A percentile compares a stretch with the other conserved stretches of the same genome.
Conservation (phyloP, 2,888 invertebrate genomes). For the Chloroclystis v-ata region DNA sequence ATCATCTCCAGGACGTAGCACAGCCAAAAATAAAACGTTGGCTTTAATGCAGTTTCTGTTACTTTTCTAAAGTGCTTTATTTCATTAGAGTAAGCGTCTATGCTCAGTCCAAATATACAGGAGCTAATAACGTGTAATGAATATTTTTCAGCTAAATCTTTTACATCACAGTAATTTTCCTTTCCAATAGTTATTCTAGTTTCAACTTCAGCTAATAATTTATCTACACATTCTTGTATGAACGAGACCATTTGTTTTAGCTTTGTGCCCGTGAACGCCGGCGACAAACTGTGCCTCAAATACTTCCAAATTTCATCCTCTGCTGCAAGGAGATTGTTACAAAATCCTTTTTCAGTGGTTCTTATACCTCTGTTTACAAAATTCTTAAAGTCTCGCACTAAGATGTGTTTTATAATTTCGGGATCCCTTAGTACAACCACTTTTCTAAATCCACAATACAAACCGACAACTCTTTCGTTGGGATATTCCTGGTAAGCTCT, state of each 20-base stretch:
- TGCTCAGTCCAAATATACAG: conserved; percentile 17
- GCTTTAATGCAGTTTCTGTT: conserved; percentile 6
- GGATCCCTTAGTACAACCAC: conserved; percentile 38
- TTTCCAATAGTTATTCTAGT: conserved; percentile 13
- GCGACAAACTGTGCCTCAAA: conserved; percentile 41
- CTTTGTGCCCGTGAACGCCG: conserved; percentile 40
- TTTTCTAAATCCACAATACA: conserved; percentile 35
- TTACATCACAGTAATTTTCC: conserved; percentile 8
- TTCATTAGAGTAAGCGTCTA: conserved; percentile 14
- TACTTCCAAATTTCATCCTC: conserved; percentile 46
- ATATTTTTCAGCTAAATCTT: conserved; percentile 12
- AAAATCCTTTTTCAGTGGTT: conserved; percentile 18
- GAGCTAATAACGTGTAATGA: conserved; percentile 16
- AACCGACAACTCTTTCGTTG: conserved; percentile 40
- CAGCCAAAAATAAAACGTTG: conserved; percentile 7
- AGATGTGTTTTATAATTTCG: conserved; percentile 36
- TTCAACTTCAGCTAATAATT: conserved; percentile 26
- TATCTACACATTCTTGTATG: conserved; percentile 36
- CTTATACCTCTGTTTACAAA: conserved; percentile 38
- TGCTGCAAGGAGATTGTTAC: conserved; percentile 36
- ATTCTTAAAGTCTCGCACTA: conserved; percentile 37
- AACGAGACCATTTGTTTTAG: conserved; percentile 44
- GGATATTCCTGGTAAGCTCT: conserved; percentile 28
- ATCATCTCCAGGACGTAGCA: conserved; percentile 15
- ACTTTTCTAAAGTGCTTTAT: conserved; percentile 13